A percentile compares a stretch with the other conserved stretches of the same genome.
Conservation (phyloP, 2,113 vertebrate genomes). For the Rhodinocichla rosea region DNA sequence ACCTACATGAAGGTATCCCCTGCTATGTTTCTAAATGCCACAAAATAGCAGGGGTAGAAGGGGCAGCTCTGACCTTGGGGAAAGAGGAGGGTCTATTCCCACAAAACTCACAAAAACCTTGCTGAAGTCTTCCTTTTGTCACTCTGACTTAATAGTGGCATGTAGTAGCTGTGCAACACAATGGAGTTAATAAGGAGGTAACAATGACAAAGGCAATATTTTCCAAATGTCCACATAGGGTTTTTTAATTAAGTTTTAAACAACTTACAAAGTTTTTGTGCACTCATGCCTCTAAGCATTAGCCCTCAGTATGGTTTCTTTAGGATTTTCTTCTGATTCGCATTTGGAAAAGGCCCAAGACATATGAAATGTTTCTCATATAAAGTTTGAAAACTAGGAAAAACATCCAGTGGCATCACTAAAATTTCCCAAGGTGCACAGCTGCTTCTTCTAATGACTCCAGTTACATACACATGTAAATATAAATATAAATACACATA, state of each 20-base stretch:
- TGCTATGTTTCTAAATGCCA: neutral
- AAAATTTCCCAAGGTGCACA: neutral
- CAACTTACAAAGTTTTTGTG: neutral
- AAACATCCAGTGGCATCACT: neutral
- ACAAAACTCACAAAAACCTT: neutral
- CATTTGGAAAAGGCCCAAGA: neutral
- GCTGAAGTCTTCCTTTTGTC: neutral
- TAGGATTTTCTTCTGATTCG: neutral
- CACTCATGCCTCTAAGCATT: neutral
- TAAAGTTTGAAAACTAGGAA: neutral
- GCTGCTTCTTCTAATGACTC: neutral
- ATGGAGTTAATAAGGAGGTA: neutral
- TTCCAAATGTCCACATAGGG: neutral
- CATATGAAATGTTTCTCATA: neutral
- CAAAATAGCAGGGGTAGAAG: neutral
- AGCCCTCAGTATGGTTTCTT: neutral
- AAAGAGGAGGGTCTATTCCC: neutral
- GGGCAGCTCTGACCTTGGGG: neutral
- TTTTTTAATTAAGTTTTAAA: neutral
- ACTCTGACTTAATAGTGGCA: neutral
- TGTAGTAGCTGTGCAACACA: neutral
- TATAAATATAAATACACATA: neutral
- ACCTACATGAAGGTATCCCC: neutral
- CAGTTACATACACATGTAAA: rapidly evolving
- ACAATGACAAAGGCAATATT: neutral